These are phyloP conservation scores for Heliconius himera DNA, from an alignment of 1,140 invertebrate species.

Conservation along the genomic window DNA sequence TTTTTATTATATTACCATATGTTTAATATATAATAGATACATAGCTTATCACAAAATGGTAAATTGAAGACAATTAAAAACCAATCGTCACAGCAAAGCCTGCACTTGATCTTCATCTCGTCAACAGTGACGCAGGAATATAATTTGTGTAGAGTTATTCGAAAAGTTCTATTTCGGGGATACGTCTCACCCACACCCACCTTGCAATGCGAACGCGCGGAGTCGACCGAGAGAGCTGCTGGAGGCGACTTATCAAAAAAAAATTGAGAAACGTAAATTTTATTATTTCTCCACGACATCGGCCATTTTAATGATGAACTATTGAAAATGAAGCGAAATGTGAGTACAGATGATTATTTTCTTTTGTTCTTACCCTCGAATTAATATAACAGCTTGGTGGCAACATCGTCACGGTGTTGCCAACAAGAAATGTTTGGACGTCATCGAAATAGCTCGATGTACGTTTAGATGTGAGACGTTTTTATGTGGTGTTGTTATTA, in stretches of 20 bases:
- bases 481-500: conserved; percentile 31
- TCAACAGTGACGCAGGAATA: conserved; percentile 73
- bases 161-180: conserved; percentile 77
- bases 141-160: conserved; percentile 78
- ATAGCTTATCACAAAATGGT: background rate
- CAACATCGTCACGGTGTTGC: conserved; percentile 53
- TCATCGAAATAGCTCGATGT: conserved; percentile 41
- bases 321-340: conserved; percentile 74
- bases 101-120: conserved; percentile 73
- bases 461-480: conserved; percentile 26
- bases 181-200: conserved; percentile 65
- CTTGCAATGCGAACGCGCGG: conserved; percentile 56
- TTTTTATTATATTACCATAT: background rate
- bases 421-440: conserved; percentile 59
- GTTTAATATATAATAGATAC: background rate
- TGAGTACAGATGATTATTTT: conserved; percentile 53
- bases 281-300: background rate
- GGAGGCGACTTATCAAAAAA: conserved; percentile 55
- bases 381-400: conserved; percentile 40
- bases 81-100: conserved; percentile 11
- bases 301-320: conserved; percentile 45
- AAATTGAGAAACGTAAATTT: conserved; percentile 15
- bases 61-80: background rate
- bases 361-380: conserved; percentile 16
- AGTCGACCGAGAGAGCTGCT: conserved; percentile 58